These are phyloP conservation scores for Geodia barretti DNA, from an alignment of 37 sponge, comb jelly and placozoan species.

Conservation along the genomic window DNA sequence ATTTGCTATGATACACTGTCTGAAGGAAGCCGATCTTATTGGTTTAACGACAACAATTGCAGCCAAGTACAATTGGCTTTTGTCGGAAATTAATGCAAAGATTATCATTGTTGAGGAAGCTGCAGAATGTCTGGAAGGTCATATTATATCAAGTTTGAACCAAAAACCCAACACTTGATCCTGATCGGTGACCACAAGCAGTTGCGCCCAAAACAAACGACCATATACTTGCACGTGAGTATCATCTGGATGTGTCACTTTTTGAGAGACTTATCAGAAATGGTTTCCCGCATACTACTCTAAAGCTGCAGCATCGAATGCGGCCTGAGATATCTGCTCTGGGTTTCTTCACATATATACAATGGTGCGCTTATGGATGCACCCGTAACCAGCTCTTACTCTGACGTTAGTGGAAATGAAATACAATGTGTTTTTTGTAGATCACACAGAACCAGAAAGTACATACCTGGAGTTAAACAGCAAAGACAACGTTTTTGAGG, in stretches of 20 bases:
- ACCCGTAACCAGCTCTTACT: constrained; percentile 18
- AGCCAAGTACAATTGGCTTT: constrained; percentile 64
- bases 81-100: constrained; percentile 69
- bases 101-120: constrained; percentile 89
- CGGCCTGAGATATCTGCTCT: constrained; percentile 80
- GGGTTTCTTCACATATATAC: constrained; percentile 77
- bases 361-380: constrained; percentile 24
- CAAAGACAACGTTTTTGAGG: constrained; percentile 58
- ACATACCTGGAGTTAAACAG: constrained; percentile 38
- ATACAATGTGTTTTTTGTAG: constrained; percentile 66
- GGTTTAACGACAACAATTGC: constrained; percentile 92
- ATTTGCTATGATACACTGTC: not conserved
- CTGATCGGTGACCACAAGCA: constrained; percentile 94
- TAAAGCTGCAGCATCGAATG: constrained; percentile 84
- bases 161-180: constrained; percentile 73
- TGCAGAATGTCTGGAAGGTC: constrained; percentile 86
- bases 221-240: constrained; percentile 59
- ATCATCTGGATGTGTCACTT: constrained; percentile 78
- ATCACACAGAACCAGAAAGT: constrained; percentile 45
- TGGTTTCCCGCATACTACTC: constrained; percentile 57
- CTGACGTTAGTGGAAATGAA: constrained; percentile 34
- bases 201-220: constrained; percentile 80
- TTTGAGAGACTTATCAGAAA: constrained; percentile 78
- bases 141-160: constrained; percentile 73
- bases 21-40: constrained; percentile 60